Conservation (phyloP, 2,113 vertebrate species). For the Meleagris gallopavo region DNA sequence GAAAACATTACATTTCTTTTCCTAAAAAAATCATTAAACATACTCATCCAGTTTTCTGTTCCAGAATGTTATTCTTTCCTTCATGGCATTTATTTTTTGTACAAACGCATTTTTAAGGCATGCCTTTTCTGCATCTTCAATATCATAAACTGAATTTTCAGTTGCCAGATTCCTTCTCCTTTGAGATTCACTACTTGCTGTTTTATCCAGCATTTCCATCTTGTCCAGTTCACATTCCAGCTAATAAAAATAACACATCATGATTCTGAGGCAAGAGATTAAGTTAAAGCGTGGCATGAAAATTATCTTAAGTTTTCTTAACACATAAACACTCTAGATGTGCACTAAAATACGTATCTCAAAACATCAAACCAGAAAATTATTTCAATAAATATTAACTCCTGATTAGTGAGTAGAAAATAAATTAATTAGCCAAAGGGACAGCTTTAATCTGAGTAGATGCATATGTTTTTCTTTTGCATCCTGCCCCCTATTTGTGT, state of each 20-base stretch:
- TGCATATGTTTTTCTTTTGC: neutral
- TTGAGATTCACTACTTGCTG: neutral
- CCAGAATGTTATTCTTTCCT: conserved; percentile 77
- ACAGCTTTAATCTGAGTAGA: neutral
- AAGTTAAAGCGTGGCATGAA: neutral
- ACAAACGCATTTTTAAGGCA: conserved; percentile 69
- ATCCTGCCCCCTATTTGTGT: neutral
- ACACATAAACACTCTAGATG: neutral
- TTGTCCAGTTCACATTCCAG: conserved; percentile 78
- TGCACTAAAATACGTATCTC: neutral
- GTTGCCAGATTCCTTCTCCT: neutral
- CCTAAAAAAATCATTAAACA: conserved; percentile 35
- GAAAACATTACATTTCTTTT: neutral
- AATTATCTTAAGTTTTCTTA: neutral
- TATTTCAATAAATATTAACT: neutral
- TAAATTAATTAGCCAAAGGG: neutral
- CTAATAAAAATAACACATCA: conserved; percentile 56
- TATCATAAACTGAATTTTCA: conserved; percentile 32
- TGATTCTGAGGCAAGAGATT: neutral
- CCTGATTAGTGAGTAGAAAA: neutral
- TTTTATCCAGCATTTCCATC: conserved; percentile 57
- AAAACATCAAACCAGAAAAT: neutral
- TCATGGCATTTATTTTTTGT: conserved; percentile 78
- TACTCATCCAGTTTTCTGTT: conserved; percentile 81
- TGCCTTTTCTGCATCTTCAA: neutral